phyloP scores from a whole-genome alignment of 2,113 vertebrate species.

The Pseudopipra pipra region DNA sequence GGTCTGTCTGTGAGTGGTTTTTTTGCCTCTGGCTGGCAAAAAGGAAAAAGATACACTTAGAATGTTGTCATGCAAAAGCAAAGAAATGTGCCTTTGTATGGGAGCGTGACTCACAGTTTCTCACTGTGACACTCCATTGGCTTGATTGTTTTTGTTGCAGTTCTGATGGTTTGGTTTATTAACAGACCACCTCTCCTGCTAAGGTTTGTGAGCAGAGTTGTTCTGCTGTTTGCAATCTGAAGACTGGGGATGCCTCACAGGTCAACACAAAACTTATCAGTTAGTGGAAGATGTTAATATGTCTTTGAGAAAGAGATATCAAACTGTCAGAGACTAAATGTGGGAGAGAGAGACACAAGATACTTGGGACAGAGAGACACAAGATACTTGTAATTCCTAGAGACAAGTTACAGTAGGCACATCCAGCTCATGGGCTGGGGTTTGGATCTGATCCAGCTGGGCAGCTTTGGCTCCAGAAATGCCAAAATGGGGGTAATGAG shows the following conservation, averaged over 20 bases:
- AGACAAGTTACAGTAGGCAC: not conserved
- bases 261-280: fast-evolving
- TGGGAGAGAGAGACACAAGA: not conserved
- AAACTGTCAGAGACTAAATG: not conserved
- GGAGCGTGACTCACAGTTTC: conserved; percentile 42
- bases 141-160: conserved; percentile 26
- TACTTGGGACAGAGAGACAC: not conserved
- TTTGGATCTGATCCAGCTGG: not conserved
- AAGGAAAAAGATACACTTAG: conserved; percentile 49
- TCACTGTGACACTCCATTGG: not conserved
- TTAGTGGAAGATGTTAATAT: not conserved
- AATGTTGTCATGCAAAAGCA: conserved; percentile 49
- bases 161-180: not conserved
- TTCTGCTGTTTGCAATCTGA: not conserved
- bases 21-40: conserved; percentile 55
- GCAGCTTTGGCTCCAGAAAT: not conserved
- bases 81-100: conserved; percentile 54
- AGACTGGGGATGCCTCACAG: not conserved
- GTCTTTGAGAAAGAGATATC: not conserved
- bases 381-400: not conserved
- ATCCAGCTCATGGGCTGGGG: not conserved
- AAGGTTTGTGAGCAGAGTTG: fast-evolving
- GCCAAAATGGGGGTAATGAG: not conserved
- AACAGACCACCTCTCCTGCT: not conserved
- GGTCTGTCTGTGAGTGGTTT: conserved; percentile 22